phyloP scores from a whole-genome alignment of 2,113 vertebrate genomes.

The Halcyon senegalensis region DNA sequence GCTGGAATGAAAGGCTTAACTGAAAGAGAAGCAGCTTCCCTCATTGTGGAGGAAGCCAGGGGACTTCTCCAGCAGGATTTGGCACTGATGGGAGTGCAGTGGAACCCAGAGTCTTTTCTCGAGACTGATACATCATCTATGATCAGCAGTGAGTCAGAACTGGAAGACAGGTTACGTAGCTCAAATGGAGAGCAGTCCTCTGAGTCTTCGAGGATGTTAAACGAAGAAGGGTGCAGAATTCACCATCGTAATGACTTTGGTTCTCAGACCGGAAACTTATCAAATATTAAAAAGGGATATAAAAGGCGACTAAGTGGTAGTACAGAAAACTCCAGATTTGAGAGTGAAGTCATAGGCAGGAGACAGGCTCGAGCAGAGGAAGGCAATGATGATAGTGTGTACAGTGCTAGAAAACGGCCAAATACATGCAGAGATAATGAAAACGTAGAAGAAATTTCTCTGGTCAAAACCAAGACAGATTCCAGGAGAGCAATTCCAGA shows the following conservation, averaged over 20 bases:
- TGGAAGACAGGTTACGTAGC: conserved; percentile 15
- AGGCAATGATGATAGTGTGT: not conserved
- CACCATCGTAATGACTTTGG: not conserved
- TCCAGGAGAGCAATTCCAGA: not conserved
- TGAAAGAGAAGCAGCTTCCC: conserved; percentile 85
- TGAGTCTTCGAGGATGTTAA: not conserved
- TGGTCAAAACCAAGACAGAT: not conserved
- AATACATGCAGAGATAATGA: conserved; percentile 15
- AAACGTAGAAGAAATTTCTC: not conserved
- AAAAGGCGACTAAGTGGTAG: conserved; percentile 28
- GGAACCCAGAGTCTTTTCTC: conserved; percentile 76
- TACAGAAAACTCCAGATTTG: conserved; percentile 4
- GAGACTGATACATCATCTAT: conserved; percentile 21
- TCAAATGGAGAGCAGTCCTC: conserved; percentile 2
- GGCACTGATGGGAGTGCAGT: conserved; percentile 86
- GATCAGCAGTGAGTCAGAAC: conserved; percentile 49
- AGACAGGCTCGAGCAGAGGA: not conserved
- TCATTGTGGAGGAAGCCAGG: conserved; percentile 90
- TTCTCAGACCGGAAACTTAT: conserved; percentile 3
- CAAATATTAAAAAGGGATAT: conserved; percentile 33
- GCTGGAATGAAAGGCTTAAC: conserved; percentile 86
- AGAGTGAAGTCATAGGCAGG: not conserved
- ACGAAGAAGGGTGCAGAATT: not conserved
- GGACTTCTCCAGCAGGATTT: conserved; percentile 91
- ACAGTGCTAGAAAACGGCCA: conserved; percentile 36